These are phyloP conservation scores for Setophaga coronata DNA, from an alignment of 2,113 vertebrate species.

Conservation along the genomic window DNA sequence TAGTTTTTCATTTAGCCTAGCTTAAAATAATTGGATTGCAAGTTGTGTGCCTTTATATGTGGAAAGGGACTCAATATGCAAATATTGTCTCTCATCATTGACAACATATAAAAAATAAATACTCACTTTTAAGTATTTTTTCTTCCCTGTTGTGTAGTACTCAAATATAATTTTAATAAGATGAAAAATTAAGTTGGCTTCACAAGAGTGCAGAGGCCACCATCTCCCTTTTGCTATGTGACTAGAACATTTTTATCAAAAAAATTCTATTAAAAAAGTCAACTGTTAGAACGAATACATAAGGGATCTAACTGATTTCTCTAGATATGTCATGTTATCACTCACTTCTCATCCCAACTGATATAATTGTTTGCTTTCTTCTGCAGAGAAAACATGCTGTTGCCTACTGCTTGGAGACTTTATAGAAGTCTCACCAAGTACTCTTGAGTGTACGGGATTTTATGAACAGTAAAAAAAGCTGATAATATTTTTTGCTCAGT, in stretches of 20 bases:
- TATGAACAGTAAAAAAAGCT: neutral
- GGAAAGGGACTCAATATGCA: neutral
- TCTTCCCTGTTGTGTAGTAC: neutral
- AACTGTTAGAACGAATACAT: neutral
- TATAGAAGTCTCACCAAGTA: neutral
- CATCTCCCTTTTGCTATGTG: neutral
- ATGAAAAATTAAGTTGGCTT: neutral
- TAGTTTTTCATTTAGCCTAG: slow-evolving; percentile 1
- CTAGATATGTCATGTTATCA: neutral
- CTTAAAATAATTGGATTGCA: neutral
- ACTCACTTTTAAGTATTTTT: neutral
- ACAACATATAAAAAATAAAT: neutral
- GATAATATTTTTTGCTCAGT: neutral
- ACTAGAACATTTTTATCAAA: neutral
- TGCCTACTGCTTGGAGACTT: neutral
- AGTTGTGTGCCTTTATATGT: neutral
- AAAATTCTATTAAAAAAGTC: neutral
- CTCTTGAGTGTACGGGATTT: neutral
- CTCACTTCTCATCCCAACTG: neutral
- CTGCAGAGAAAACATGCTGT: neutral
- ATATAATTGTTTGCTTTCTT: neutral
- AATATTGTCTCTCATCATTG: neutral
- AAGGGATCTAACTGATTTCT: neutral
- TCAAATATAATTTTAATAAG: neutral
- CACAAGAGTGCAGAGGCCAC: neutral